Conservation (phyloP, 2,888 invertebrate genomes). For the Folsomia candida region DNA sequence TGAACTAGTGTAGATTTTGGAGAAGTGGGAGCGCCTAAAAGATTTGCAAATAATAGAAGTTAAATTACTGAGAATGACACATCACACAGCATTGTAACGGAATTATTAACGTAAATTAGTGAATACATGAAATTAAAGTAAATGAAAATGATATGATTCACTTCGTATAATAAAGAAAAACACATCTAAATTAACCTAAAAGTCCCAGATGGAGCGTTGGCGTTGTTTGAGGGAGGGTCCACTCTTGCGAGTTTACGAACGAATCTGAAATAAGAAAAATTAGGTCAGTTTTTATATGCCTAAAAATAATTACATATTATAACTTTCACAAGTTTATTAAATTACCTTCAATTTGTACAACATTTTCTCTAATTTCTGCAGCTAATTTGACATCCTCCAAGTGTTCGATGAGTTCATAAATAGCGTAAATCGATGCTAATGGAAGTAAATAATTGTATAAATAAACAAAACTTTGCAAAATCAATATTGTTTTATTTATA, state of each 20-base stretch:
- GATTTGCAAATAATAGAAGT: too few species aligned
- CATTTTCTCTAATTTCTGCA: neutral
- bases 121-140: too few species aligned
- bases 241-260: neutral
- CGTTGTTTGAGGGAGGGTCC: neutral
- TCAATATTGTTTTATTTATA: too few species aligned
- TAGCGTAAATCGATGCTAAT: neutral
- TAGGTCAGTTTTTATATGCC: neutral
- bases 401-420: neutral
- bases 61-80: too few species aligned
- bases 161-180: too few species aligned
- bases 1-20: neutral
- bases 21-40: neutral
- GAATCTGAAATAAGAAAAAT: neutral
- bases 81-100: too few species aligned
- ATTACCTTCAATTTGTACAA: neutral
- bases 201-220: neutral
- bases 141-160: too few species aligned
- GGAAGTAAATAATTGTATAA: too few species aligned
- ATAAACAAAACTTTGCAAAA: too few species aligned
- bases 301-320: too few species aligned
- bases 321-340: neutral
- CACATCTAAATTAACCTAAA: too few species aligned
- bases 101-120: too few species aligned
- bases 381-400: neutral